Percentiles rank a stretch among this genome's conserved stretches.
phyloP scores from a whole-genome alignment of 35 echinoderm and acorn worm genomes.

The Amphiura filiformis region DNA sequence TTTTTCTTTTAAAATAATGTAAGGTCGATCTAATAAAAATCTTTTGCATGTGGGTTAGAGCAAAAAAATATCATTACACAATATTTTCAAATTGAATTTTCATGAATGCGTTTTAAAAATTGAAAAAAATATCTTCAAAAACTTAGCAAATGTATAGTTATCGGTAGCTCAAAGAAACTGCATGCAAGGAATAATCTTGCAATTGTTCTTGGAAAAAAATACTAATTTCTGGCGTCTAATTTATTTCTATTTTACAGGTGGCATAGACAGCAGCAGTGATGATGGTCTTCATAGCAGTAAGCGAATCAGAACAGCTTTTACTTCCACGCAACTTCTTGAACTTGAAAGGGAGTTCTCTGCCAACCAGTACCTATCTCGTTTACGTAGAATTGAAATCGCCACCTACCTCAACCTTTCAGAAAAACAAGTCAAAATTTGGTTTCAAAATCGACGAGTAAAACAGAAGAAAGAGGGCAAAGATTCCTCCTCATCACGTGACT shows the following conservation, averaged over 20 bases:
- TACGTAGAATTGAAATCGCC: constrained; percentile 95
- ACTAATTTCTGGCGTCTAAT: too few relatives aligned
- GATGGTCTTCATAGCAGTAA: constrained; percentile 73
- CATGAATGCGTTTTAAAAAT: too few relatives aligned
- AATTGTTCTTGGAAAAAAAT: too few relatives aligned
- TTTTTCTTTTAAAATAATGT: too few relatives aligned
- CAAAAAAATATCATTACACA: too few relatives aligned
- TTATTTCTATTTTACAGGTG: constrained; percentile 15
- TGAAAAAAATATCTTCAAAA: too few relatives aligned
- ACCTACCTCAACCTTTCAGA: constrained; percentile 90
- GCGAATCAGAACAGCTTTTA: constrained; percentile 90
- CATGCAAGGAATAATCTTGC: too few relatives aligned
- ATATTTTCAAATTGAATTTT: too few relatives aligned
- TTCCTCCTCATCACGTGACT: constrained; percentile 57
- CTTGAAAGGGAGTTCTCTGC: constrained; percentile 78
- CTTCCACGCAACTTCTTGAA: constrained; percentile 83
- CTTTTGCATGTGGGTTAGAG: too few relatives aligned
- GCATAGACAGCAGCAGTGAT: constrained; percentile 10
- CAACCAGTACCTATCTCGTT: constrained; percentile 95
- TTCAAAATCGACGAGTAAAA: constrained; percentile 95
- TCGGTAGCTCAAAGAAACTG: too few relatives aligned
- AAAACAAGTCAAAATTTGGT: constrained; percentile 99
- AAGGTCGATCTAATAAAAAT: too few relatives aligned
- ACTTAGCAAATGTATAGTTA: too few relatives aligned
- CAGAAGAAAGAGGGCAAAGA: constrained; percentile 95